Conservation (phyloP, 2,888 invertebrate species). For the Ceraclea dissimilis region DNA sequence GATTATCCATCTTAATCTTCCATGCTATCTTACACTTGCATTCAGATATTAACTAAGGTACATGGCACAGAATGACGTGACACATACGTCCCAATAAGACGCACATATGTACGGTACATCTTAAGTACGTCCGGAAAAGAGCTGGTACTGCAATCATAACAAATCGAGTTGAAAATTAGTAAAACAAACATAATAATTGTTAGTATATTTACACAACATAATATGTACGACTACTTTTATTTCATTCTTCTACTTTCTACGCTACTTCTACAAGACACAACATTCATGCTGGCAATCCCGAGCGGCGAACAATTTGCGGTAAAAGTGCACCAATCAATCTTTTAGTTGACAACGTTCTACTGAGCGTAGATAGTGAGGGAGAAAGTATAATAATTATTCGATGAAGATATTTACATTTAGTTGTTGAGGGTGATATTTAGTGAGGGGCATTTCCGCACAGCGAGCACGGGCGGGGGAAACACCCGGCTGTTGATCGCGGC, state of each 20-base stretch:
- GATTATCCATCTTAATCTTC: background rate
- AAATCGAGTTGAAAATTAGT: slow-evolving; percentile 17
- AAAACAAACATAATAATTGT: slow-evolving; percentile 1
- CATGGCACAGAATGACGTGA: background rate
- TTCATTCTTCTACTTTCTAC: slow-evolving; percentile 19
- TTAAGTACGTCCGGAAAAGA: slow-evolving; percentile 59
- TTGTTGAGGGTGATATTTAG: slow-evolving; percentile 65
- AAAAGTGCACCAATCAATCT: background rate
- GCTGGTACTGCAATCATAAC: slow-evolving; percentile 51
- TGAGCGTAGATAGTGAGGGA: slow-evolving; percentile 2
- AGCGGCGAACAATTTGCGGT: slow-evolving; percentile 3
- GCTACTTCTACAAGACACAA: slow-evolving; percentile 8
- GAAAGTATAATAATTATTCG: background rate
- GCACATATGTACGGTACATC: slow-evolving; percentile 20
- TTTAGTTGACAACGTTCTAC: background rate
- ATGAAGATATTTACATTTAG: slow-evolving; percentile 30
- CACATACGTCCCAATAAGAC: slow-evolving; percentile 13
- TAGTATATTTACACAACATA: no score
- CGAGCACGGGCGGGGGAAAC: slow-evolving; percentile 37
- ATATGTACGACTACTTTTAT: slow-evolving; percentile 11
- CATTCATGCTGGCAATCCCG: slow-evolving; percentile 4
- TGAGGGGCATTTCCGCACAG: slow-evolving; percentile 69
- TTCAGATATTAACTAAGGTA: background rate
- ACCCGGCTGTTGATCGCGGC: slow-evolving; percentile 42
- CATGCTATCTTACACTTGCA: background rate